These are phyloP conservation scores for Dromiciops gliroides DNA, from an alignment of 2,113 vertebrate genomes.

Conservation along the genomic window DNA sequence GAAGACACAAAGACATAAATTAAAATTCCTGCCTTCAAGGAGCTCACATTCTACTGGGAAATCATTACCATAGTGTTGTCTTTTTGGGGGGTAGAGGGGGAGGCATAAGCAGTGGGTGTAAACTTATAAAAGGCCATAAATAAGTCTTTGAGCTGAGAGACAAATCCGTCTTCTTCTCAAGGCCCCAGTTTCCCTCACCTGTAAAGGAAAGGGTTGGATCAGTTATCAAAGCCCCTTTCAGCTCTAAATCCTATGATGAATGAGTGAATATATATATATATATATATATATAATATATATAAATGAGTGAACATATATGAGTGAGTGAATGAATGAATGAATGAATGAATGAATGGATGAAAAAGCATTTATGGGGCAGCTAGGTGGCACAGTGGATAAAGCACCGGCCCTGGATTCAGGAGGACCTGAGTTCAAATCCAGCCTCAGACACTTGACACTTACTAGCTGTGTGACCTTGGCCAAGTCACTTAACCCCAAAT, in stretches of 20 bases:
- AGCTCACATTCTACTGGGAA: not conserved
- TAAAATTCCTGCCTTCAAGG: not conserved
- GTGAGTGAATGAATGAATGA: too few species aligned
- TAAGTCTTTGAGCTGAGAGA: not conserved
- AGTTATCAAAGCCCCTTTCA: not conserved
- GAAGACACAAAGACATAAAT: not conserved
- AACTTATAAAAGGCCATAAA: not conserved
- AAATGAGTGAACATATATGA: too few species aligned
- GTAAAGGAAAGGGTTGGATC: not conserved
- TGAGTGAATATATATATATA: too few species aligned
- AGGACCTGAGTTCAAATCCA: too few species aligned
- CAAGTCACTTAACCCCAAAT: too few species aligned
- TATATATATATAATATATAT: too few species aligned
- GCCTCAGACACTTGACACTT: too few species aligned
- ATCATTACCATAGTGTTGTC: not conserved
- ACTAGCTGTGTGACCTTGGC: too few species aligned
- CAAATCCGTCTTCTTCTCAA: not conserved
- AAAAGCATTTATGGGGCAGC: not conserved
- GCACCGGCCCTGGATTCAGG: too few species aligned
- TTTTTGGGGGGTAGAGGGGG: too few species aligned
- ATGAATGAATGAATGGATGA: not conserved
- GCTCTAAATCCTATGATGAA: not conserved
- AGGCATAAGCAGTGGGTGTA: not conserved
- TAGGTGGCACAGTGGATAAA: too few species aligned
- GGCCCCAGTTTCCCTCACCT: not conserved